These are phyloP conservation scores for Sternotherus odoratus DNA, from an alignment of 2,797 vertebrate genomes.

Conservation along the genomic window DNA sequence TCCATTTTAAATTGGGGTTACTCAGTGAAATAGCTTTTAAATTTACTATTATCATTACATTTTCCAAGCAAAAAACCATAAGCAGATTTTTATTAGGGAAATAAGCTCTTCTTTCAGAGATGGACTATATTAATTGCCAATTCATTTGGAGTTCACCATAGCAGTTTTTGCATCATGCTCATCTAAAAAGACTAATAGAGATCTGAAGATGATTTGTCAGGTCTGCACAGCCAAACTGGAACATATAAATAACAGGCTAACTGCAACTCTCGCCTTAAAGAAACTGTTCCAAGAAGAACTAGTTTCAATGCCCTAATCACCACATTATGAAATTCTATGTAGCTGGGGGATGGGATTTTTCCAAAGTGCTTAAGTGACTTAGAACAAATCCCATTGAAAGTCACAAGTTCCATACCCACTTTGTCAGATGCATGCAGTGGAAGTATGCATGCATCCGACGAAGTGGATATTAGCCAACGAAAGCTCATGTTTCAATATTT, in stretches of 20 bases:
- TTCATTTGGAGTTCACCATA: background rate
- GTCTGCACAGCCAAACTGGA: background rate
- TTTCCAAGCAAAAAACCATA: background rate
- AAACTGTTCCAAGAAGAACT: background rate
- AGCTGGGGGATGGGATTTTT: background rate
- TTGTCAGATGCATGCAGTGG: too few species aligned
- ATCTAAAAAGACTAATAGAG: background rate
- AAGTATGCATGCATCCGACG: too few species aligned
- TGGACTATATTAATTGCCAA: background rate
- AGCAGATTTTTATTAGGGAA: background rate
- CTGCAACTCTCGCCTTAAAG: fast-evolving
- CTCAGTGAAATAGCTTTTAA: background rate
- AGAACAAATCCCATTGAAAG: fast-evolving
- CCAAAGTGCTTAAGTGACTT: background rate
- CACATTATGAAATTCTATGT: background rate
- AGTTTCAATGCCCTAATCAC: fast-evolving
- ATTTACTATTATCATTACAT: background rate
- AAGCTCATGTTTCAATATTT: too few species aligned
- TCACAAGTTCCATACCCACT: too few species aligned
- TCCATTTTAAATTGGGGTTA: background rate
- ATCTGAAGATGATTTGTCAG: background rate
- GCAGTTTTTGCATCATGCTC: too few species aligned
- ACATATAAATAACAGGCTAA: fast-evolving
- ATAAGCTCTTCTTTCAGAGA: background rate
- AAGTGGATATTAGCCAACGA: too few species aligned